These are phyloP conservation scores for Xenopus petersii DNA, from an alignment of 2,797 vertebrate genomes.

Conservation along the genomic window DNA sequence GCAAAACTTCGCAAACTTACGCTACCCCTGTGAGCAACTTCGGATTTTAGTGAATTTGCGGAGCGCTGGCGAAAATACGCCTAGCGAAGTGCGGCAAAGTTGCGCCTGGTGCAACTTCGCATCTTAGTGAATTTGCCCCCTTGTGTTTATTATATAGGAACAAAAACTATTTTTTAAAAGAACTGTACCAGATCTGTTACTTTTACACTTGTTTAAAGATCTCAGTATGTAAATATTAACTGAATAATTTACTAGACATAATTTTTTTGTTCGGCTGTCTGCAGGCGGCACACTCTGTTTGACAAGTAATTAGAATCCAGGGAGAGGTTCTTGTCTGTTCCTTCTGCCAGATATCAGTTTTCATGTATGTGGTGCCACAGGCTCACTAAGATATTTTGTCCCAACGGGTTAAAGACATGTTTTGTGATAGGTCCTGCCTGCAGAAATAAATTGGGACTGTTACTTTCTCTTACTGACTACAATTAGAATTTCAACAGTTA, in stretches of 20 bases:
- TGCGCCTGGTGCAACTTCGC: too few species aligned
- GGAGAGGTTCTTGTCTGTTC: constrained; percentile 43
- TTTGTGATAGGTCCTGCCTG: constrained; percentile 28
- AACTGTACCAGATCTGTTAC: constrained; percentile 23
- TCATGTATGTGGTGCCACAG: constrained; percentile 42
- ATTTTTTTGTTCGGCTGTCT: constrained; percentile 43
- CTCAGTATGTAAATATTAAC: constrained; percentile 46
- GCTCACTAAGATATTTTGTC: constrained; percentile 30
- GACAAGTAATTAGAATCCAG: constrained; percentile 47
- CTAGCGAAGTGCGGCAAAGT: too few species aligned
- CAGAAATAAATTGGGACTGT: constrained; percentile 20
- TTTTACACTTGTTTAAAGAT: constrained; percentile 48
- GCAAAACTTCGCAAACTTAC: too few species aligned
- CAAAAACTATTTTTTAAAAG: constrained; percentile 24
- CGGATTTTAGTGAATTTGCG: too few species aligned
- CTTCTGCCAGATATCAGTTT: constrained; percentile 45
- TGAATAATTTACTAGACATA: constrained; percentile 48
- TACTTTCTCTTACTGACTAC: not conserved
- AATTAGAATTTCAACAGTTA: constrained; percentile 1
- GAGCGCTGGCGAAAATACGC: too few species aligned
- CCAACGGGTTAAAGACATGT: constrained; percentile 35
- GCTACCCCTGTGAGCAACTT: too few species aligned
- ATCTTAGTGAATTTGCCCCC: too few species aligned
- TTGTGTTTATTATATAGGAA: too few species aligned
- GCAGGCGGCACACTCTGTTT: constrained; percentile 42